These are phyloP conservation scores for Ciconia boyciana DNA, from an alignment of 2,113 vertebrate genomes.

Conservation along the genomic window DNA sequence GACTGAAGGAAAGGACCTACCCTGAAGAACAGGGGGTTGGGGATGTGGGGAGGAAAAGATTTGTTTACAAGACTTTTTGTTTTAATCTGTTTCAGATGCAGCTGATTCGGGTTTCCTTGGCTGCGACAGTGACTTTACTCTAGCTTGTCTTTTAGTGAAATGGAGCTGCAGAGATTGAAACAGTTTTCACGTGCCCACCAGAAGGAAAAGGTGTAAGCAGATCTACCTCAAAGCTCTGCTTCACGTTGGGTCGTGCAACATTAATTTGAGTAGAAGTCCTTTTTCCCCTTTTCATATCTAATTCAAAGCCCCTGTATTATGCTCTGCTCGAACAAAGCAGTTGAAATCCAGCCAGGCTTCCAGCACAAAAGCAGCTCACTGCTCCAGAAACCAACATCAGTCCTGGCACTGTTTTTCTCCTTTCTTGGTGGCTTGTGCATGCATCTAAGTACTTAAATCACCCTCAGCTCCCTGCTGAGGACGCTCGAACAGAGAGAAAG, in stretches of 20 bases:
- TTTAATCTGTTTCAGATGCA: constrained; percentile 1
- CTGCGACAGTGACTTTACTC: background rate
- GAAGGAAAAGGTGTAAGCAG: background rate
- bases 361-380: background rate
- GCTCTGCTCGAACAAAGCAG: background rate
- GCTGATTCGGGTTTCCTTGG: background rate
- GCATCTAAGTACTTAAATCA: background rate
- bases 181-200: background rate
- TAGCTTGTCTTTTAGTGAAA: background rate
- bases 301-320: background rate
- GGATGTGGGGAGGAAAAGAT: background rate
- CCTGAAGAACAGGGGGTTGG: background rate
- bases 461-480: background rate
- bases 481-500: background rate
- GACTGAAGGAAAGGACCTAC: background rate
- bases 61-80: background rate
- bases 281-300: background rate
- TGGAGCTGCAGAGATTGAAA: background rate
- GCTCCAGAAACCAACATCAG: background rate
- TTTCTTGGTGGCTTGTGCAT: background rate
- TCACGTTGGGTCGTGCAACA: fast-evolving
- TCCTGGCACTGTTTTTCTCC: background rate
- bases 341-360: background rate
- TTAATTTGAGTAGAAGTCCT: background rate
- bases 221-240: background rate